Evolutionary conservation across 1,140 invertebrate genomes (phyloP).

Genomic region (Caenorhabditis remanei): DNA sequence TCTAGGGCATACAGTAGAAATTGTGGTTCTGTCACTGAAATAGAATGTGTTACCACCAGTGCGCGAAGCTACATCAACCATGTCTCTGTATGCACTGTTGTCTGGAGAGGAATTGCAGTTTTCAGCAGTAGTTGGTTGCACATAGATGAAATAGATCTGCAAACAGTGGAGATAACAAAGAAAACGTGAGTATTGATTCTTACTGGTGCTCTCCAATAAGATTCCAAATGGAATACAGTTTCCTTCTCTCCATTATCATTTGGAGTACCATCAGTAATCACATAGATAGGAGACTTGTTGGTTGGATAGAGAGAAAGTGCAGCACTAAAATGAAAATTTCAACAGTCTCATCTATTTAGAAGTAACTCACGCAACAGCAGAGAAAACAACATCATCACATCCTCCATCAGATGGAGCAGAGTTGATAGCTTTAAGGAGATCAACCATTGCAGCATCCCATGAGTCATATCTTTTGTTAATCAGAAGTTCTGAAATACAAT

Average conservation of each 20-base stretch:
- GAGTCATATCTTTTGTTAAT: slow-evolving; percentile 25
- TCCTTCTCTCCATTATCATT: slow-evolving; percentile 57
- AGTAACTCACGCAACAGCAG: slow-evolving; percentile 12
- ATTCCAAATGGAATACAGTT: slow-evolving; percentile 58
- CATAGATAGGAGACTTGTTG: slow-evolving; percentile 66
- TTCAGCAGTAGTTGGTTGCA: slow-evolving; percentile 23
- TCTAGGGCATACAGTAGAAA: slow-evolving; percentile 14
- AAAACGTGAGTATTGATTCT: not conserved
- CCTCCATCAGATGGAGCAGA: slow-evolving; percentile 45
- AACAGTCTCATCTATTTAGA: not conserved
- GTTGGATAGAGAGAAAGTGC: slow-evolving; percentile 53
- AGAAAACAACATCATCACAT: slow-evolving; percentile 60
- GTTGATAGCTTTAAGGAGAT: slow-evolving; percentile 47
- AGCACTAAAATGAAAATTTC: not conserved
- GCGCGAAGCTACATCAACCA: slow-evolving; percentile 40
- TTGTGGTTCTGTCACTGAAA: slow-evolving; percentile 11
- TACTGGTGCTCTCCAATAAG: slow-evolving; percentile 59
- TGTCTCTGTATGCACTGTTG: slow-evolving; percentile 36
- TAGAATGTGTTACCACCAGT: slow-evolving; percentile 56
- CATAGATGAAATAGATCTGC: slow-evolving; percentile 59
- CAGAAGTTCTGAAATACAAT: slow-evolving; percentile 28
- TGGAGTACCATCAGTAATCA: slow-evolving; percentile 66
- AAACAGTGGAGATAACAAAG: not conserved
- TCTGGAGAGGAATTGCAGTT: slow-evolving; percentile 17
- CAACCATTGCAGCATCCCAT: slow-evolving; percentile 2